Conservation (phyloP, 2,797 vertebrate genomes). For the Sternotherus odoratus region DNA sequence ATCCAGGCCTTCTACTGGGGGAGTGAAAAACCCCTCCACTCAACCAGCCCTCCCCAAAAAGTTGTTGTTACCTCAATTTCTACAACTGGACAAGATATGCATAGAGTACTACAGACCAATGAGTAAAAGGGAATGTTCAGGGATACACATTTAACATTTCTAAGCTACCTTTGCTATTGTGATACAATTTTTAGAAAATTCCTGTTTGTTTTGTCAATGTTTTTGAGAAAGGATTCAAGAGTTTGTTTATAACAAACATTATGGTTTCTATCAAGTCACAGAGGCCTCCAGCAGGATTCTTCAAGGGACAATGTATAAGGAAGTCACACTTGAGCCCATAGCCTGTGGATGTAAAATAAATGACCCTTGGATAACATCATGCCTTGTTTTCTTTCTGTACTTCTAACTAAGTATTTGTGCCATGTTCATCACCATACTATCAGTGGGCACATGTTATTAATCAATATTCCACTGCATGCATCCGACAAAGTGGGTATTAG, state of each 20-base stretch:
- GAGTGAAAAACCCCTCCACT: background rate
- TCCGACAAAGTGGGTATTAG: too few species aligned
- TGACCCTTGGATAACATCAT: background rate
- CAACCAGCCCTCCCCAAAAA: background rate
- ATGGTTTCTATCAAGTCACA: too few species aligned
- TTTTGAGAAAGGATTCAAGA: background rate
- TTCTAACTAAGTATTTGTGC: background rate
- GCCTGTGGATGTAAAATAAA: background rate
- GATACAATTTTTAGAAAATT: constrained; percentile 13
- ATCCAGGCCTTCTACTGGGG: rapidly evolving
- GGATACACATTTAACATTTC: constrained; percentile 2
- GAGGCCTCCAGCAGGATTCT: background rate
- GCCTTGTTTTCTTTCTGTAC: background rate
- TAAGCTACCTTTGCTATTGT: background rate
- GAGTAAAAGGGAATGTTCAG: background rate
- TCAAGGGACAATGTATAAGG: rapidly evolving
- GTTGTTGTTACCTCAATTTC: background rate
- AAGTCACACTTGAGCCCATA: background rate
- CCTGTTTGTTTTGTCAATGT: background rate
- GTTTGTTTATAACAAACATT: too few species aligned
- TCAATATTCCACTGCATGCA: too few species aligned
- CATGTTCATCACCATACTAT: background rate
- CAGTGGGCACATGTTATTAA: background rate
- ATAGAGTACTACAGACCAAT: background rate
- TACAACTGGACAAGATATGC: rapidly evolving